A percentile compares a stretch with the other conserved stretches of the same genome.
These are phyloP conservation scores for Dione vanillae DNA, from an alignment of 2,888 invertebrate species.

Conservation along the genomic window DNA sequence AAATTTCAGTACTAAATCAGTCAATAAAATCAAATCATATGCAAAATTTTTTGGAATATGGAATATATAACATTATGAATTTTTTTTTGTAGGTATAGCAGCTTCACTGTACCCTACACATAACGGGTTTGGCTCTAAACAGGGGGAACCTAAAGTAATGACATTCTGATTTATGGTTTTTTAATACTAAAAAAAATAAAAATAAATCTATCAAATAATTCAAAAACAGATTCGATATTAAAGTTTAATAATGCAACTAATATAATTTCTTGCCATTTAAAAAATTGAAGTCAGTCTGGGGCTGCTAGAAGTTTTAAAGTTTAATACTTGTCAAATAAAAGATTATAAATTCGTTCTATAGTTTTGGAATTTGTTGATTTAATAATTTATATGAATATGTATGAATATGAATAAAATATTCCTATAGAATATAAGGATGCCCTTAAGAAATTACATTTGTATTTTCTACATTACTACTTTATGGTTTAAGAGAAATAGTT, in stretches of 20 bases:
- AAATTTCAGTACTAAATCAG: no score
- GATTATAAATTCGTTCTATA: slow-evolving; percentile 2
- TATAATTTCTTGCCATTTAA: background rate
- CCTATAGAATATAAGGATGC: background rate
- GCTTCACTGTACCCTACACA: no score
- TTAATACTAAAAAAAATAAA: no score
- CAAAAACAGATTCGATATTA: background rate
- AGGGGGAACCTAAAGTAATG: no score
- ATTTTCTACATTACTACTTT: background rate
- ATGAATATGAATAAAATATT: no score
- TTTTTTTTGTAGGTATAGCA: no score
- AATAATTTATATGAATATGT: background rate
- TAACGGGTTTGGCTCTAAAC: no score
- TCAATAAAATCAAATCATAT: no score
- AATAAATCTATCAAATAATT: no score
- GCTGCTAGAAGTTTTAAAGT: background rate
- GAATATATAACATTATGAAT: no score
- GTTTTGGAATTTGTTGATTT: slow-evolving; percentile 1
- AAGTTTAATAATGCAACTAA: background rate
- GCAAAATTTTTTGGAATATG: no score
- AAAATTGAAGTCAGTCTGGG: background rate
- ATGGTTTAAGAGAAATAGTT: background rate
- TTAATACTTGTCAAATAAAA: slow-evolving; percentile 1
- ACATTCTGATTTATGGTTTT: no score
- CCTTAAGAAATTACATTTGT: background rate